A percentile compares a stretch with the other conserved stretches of the same genome.
Evolutionary conservation across 2,888 invertebrate species (phyloP).

Genomic region (Netelia melanura): DNA sequence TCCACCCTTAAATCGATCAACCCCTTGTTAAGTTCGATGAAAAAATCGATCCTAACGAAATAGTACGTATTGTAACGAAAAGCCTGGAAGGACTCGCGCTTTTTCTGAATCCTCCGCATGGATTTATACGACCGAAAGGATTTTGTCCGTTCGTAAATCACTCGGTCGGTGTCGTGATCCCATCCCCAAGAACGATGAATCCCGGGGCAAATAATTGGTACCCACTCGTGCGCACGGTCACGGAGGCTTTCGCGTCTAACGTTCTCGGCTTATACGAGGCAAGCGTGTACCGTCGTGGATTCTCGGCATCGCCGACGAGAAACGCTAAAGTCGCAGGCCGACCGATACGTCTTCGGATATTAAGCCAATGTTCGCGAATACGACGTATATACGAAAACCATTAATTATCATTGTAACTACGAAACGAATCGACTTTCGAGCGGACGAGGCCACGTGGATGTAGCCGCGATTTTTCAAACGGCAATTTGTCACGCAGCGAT

Average conservation of each 20-base stretch:
- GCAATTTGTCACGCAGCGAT: slow-evolving; percentile 51
- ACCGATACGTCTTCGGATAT: slow-evolving; percentile 46
- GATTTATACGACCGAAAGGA: slow-evolving; percentile 31
- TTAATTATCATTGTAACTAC: slow-evolving; percentile 60
- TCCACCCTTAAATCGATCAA: neutral
- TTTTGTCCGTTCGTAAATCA: slow-evolving; percentile 60
- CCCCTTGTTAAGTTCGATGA: neutral
- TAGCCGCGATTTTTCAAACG: slow-evolving; percentile 13
- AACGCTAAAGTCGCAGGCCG: slow-evolving; percentile 22
- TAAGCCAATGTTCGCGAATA: slow-evolving; percentile 42
- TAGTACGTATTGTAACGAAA: neutral
- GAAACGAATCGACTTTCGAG: slow-evolving; percentile 50
- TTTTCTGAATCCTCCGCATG: slow-evolving; percentile 39
- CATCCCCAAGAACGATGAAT: slow-evolving; percentile 41
- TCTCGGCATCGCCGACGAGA: slow-evolving; percentile 25
- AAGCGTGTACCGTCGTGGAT: slow-evolving; percentile 45
- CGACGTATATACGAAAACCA: slow-evolving; percentile 29
- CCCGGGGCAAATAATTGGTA: slow-evolving; percentile 61
- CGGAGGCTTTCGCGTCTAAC: slow-evolving; percentile 38
- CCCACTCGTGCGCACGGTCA: slow-evolving; percentile 48
- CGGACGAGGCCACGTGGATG: slow-evolving; percentile 12
- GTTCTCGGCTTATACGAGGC: neutral
- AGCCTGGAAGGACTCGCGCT: neutral
- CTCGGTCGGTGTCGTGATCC: slow-evolving; percentile 44
- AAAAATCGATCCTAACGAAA: neutral